Percentiles rank a stretch among this genome's conserved stretches.
phyloP scores from a whole-genome alignment of 1,140 invertebrate species.

The Aphidius ervi region DNA sequence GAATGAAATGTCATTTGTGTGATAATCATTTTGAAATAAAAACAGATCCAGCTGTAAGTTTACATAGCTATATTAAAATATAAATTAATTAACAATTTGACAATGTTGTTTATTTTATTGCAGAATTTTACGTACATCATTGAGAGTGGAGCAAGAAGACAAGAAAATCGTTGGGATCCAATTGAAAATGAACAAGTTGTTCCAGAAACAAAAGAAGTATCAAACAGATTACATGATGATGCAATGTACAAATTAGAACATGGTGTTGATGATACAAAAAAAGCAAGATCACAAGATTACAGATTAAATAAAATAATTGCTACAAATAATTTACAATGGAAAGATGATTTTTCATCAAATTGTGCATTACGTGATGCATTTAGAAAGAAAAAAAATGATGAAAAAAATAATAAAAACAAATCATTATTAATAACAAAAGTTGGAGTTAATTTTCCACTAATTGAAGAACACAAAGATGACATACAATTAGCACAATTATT shows the following conservation, averaged over 20 bases:
- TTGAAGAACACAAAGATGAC: conserved; percentile 78
- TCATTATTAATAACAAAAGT: conserved; percentile 69
- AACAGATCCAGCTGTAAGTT: conserved; percentile 91
- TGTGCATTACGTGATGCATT: conserved; percentile 75
- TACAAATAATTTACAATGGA: conserved; percentile 74
- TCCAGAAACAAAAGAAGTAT: conserved; percentile 83
- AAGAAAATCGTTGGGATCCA: conserved; percentile 98
- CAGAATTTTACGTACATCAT: conserved; percentile 98
- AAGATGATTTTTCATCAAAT: conserved; percentile 89
- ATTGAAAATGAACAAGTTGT: conserved; percentile 92
- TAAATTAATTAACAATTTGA: not conserved
- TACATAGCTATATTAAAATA: conserved; percentile 13
- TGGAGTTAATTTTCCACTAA: conserved; percentile 71
- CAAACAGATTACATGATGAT: conserved; percentile 84
- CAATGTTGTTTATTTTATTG: conserved; percentile 28
- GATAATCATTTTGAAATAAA: conserved; percentile 98
- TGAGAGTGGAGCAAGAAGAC: conserved; percentile 86
- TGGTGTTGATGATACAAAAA: conserved; percentile 73
- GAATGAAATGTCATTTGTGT: conserved; percentile 99
- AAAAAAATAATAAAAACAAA: conserved; percentile 62
- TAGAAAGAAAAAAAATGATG: conserved; percentile 72
- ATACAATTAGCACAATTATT: conserved; percentile 72
- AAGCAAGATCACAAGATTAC: conserved; percentile 67
- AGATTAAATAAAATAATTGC: conserved; percentile 70
- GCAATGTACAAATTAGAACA: conserved; percentile 96